Evolutionary conservation across 2,113 vertebrate species (phyloP), one percentile per base, ranked within the genome.

Genomic region (Drymodes brunneopygia): DNA sequence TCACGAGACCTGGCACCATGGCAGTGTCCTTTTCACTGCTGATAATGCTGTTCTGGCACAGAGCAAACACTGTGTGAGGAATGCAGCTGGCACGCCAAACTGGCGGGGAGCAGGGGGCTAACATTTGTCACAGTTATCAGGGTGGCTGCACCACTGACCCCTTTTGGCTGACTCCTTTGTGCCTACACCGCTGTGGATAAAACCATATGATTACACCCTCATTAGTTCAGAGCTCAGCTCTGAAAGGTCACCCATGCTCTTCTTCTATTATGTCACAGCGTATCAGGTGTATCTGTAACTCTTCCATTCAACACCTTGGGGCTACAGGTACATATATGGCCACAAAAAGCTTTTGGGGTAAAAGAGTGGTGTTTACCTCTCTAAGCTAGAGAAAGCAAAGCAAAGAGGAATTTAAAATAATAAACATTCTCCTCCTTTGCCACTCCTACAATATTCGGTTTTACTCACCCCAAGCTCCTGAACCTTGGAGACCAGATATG

Each of bases 21-120:
- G 91, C 95, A 90, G 40, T 86, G 94, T 94, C 86, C 93, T 96
- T 97, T 97, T 12, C 64, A 4, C 60, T 10, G 61, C 86, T 95
- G 92, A 96, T 94, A 96, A 71, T 21, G 57, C 40, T 13, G 2
- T 60, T 94, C 60, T 90, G 85, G 80, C 72, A 53, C 65, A 56
- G 42, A 86, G 69, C 61, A 88, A 44, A 40, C 82, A 6, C 38
- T 48, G 25, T 69, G 61, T 70, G 86, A 88, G 48, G 90, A 96
- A 94, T 67, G 90, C 82, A 79, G 77, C 72, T 78, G 88, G 60
- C 4, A 3, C 18, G 19, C 47, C 5, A 1, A 38, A 66, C 21
- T 45, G 31, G 35, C 48, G 2, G 31, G 54, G 31, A 28, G 56
- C 62, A 28, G 65, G 13, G 38, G 15, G 13, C 31, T 83, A 54